Conservation (phyloP, 2,113 vertebrate genomes). For the Synodontis membranacea region DNA sequence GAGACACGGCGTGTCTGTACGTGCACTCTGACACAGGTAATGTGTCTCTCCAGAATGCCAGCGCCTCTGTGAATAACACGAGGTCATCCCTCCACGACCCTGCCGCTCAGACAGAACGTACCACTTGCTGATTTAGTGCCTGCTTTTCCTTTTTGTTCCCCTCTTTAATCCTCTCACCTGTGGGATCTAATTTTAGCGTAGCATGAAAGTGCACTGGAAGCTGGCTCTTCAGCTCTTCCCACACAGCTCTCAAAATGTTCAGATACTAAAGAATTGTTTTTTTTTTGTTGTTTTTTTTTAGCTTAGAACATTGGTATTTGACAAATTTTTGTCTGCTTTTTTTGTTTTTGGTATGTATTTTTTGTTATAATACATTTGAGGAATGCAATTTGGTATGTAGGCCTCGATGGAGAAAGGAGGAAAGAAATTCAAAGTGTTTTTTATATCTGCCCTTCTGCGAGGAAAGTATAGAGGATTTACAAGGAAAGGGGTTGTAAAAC, state of each 20-base stretch:
- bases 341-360: background rate
- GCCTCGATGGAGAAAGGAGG: background rate
- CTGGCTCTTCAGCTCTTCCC: slow-evolving; percentile 61
- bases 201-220: slow-evolving; percentile 64
- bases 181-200: slow-evolving; percentile 64
- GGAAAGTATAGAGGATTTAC: slow-evolving; percentile 47
- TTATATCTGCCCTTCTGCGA: slow-evolving; percentile 16
- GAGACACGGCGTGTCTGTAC: background rate
- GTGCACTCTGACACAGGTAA: slow-evolving; percentile 16
- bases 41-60: slow-evolving; percentile 16
- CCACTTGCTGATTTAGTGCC: slow-evolving; percentile 43
- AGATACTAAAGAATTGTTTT: slow-evolving; percentile 51
- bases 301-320: slow-evolving; percentile 28
- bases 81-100: slow-evolving; percentile 37
- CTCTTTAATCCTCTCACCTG: slow-evolving; percentile 52
- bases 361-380: too few species aligned
- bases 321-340: background rate
- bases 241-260: slow-evolving; percentile 60
- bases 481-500: slow-evolving; percentile 53
- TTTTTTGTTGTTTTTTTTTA: slow-evolving; percentile 53
- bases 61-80: slow-evolving; percentile 14
- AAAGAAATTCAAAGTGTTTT: background rate
- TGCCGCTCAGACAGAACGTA: slow-evolving; percentile 6
- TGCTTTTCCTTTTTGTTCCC: slow-evolving; percentile 2
- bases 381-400: background rate